Evolutionary conservation across 2,888 invertebrate genomes (phyloP).

Genomic region (Drosophila colorata): DNA sequence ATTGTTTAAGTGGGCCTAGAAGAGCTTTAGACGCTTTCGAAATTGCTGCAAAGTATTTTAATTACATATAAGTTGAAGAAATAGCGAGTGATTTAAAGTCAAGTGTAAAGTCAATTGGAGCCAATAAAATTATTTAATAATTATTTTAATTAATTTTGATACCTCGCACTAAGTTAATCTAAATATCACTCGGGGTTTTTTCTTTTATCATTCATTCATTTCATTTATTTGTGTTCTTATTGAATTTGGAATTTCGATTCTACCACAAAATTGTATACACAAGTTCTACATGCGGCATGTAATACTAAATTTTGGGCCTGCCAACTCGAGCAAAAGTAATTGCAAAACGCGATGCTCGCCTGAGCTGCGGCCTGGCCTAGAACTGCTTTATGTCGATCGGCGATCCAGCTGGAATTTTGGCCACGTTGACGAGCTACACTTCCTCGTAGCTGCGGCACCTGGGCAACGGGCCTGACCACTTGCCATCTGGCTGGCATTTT

Average conservation of each 20-base stretch:
- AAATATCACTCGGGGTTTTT: slow-evolving; percentile 83
- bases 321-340: slow-evolving; percentile 26
- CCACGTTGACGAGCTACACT: slow-evolving; percentile 84
- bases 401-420: slow-evolving; percentile 5
- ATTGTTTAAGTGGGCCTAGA: slow-evolving; percentile 51
- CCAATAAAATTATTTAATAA: slow-evolving; percentile 36
- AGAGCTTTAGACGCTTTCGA: slow-evolving; percentile 6
- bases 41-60: slow-evolving; percentile 2
- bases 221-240: slow-evolving; percentile 6
- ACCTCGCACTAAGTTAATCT: slow-evolving; percentile 81
- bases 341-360: too few relatives aligned
- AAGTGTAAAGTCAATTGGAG: slow-evolving; percentile 21
- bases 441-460: slow-evolving; percentile 89
- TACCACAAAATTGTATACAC: slow-evolving; percentile 14
- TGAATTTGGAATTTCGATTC: slow-evolving; percentile 37
- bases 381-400: slow-evolving; percentile 2
- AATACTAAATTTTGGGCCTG: slow-evolving; percentile 29
- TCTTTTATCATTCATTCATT: slow-evolving; percentile 7
- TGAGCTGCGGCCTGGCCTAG: slow-evolving; percentile 4
- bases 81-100: slow-evolving; percentile 52
- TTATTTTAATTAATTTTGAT: slow-evolving; percentile 70
- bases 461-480: slow-evolving; percentile 89
- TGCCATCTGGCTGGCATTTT: slow-evolving; percentile 88
- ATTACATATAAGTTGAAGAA: slow-evolving; percentile 6
- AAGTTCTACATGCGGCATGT: slow-evolving; percentile 30